Evolutionary conservation across 2,113 vertebrate genomes (phyloP).

Genomic region (Genyomyrus donnyi): DNA sequence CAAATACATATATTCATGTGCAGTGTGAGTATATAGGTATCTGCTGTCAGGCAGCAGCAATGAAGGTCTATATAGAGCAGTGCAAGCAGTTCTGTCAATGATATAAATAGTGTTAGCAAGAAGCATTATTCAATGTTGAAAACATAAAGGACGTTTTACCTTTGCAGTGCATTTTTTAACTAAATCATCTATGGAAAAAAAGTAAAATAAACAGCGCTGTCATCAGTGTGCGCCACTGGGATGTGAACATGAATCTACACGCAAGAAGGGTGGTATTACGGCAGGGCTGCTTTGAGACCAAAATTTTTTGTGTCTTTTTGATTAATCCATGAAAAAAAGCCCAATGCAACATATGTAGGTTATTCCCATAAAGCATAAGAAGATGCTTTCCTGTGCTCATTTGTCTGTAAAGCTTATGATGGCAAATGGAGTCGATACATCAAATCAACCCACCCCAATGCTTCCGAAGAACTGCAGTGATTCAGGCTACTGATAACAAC

Average conservation of each 20-base stretch:
- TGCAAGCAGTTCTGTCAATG: constrained; percentile 63
- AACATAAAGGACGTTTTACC: constrained; percentile 12
- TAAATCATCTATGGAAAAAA: constrained; percentile 9
- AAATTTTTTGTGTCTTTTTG: neutral
- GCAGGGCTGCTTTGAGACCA: neutral
- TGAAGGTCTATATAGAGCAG: constrained; percentile 60
- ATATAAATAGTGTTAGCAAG: constrained; percentile 69
- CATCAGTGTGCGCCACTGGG: neutral
- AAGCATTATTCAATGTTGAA: constrained; percentile 58
- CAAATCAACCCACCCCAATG: constrained; percentile 51
- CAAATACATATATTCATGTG: constrained; percentile 53
- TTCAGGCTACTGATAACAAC: neutral
- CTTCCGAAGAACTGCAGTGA: constrained; percentile 35
- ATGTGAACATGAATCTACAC: neutral
- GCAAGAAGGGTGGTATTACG: neutral
- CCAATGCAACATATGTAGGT: constrained; percentile 25
- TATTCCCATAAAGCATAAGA: constrained; percentile 21
- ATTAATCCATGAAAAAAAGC: constrained; percentile 17
- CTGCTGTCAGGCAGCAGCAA: constrained; percentile 67
- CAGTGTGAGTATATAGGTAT: constrained; percentile 56
- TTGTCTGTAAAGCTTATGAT: constrained; percentile 49
- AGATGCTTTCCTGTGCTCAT: constrained; percentile 41
- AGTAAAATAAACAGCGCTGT: neutral
- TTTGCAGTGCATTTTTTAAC: constrained; percentile 9
- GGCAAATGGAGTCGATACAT: constrained; percentile 58